These are phyloP conservation scores for Galemys pyrenaicus DNA, from an alignment of 2,113 vertebrate species.

Conservation along the genomic window DNA sequence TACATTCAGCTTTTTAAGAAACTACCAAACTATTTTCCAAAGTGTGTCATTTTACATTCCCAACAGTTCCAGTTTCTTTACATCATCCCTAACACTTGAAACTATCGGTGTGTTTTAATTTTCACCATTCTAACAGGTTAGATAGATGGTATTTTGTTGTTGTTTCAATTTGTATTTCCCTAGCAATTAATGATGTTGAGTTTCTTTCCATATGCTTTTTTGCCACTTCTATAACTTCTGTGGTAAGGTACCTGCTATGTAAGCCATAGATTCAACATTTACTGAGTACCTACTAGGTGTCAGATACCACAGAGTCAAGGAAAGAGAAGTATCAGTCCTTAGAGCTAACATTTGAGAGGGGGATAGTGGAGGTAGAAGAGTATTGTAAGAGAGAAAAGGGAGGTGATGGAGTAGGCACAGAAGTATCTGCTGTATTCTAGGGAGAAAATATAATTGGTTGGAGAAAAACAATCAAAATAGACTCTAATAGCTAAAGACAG, in stretches of 20 bases:
- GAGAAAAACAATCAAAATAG: neutral
- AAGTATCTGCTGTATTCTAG: neutral
- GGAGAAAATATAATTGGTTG: neutral
- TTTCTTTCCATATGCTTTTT: neutral
- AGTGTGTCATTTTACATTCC: neutral
- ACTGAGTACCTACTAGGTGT: neutral
- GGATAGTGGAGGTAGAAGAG: neutral
- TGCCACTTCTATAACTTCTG: neutral
- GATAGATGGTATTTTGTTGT: neutral
- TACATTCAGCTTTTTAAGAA: neutral
- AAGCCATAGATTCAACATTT: slow-evolving; percentile 11
- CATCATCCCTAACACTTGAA: neutral
- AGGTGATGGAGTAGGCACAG: neutral
- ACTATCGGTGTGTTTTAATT: neutral
- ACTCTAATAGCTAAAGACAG: neutral
- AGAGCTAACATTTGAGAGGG: neutral
- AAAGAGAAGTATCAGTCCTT: neutral
- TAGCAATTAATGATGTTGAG: neutral
- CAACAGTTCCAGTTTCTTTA: neutral
- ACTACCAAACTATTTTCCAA: neutral
- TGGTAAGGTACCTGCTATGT: neutral
- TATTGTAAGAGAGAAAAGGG: neutral
- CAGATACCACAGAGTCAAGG: neutral
- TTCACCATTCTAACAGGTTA: neutral
- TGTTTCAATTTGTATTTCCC: neutral